Evolutionary conservation across 2,888 invertebrate genomes (phyloP), one percentile per base, ranked within the genome.

Genomic region (Tachina grossa): DNA sequence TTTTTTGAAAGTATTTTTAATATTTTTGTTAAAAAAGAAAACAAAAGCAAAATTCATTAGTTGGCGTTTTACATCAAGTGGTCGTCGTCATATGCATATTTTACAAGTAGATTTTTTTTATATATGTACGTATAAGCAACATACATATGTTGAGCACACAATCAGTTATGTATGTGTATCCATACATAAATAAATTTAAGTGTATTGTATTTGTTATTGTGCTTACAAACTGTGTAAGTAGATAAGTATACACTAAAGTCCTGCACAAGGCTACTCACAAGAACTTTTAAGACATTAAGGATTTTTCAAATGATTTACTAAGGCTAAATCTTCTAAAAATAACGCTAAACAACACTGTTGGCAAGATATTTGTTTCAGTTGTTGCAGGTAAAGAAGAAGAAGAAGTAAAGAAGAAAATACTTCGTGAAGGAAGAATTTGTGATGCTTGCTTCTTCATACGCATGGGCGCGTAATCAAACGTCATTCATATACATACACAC

Each of bases 51-150:
- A 66, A 74, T 53, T 10, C 59, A 59, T 59, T 74, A 66, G 66
- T 57, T 66, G 66, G 45, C 81, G 63, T 85, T 85, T 78, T 82
- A 85, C 82, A 82, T 85, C 78, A 85, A 85, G 85, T 85, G 82
- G 85, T 77, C 82, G 69, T 84, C 75, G 43, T 85, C 69, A 75
- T 79, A 57, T 81, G 41, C 53, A 84, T 77, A 77, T 61, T 81
- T 80, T 65, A 51, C 78, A 71, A 71, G 71, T 71, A 47, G 43
- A 19, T 63, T n/a, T 13, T 53, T 10, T 14, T 10, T n/a, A 19
- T 16, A 41, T 19, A 61, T 5, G 16, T 6, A 51, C 16, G 8
- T 16, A 51, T 6, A 22, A 22, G 22, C 2, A 22, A 2, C 1
- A 31, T 31, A 0, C 6, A 39, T 19, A n/a, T 49, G 4, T 13